Evolutionary conservation across 2,113 vertebrate genomes (phyloP).

Genomic region (Rhodinocichla rosea): DNA sequence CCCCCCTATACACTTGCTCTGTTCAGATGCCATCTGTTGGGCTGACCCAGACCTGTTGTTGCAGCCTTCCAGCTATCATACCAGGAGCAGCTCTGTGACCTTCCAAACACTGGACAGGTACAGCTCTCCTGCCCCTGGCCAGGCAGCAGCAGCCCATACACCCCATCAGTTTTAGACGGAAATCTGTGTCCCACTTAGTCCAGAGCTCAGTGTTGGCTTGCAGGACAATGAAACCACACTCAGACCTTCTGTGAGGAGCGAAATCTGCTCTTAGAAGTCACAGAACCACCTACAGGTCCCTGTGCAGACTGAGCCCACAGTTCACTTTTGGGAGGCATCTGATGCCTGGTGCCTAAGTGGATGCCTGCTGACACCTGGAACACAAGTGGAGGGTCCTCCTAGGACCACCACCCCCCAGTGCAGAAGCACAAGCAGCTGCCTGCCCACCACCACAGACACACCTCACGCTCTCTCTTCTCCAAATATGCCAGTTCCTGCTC

Average conservation of each 20-base stretch:
- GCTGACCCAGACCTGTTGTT: neutral
- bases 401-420: neutral
- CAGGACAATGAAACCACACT: neutral
- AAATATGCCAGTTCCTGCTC: slow-evolving; percentile 93
- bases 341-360: neutral
- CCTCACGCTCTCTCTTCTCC: slow-evolving; percentile 91
- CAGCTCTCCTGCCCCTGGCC: neutral
- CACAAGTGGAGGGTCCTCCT: neutral
- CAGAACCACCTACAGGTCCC: neutral
- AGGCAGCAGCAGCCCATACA: neutral
- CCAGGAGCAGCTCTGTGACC: neutral
- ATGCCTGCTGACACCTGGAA: neutral
- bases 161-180: neutral
- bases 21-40: neutral
- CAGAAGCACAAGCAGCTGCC: neutral
- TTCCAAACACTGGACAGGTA: neutral
- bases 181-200: neutral
- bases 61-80: neutral
- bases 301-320: neutral
- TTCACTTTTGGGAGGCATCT: neutral
- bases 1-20: neutral
- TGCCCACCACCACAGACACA: neutral
- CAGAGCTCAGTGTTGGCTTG: neutral
- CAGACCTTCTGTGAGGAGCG: neutral
- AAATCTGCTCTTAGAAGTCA: neutral